Base-by-base conservation (phyloP, 2,113 vertebrate genomes). In the Gavialis gangeticus region DNA sequence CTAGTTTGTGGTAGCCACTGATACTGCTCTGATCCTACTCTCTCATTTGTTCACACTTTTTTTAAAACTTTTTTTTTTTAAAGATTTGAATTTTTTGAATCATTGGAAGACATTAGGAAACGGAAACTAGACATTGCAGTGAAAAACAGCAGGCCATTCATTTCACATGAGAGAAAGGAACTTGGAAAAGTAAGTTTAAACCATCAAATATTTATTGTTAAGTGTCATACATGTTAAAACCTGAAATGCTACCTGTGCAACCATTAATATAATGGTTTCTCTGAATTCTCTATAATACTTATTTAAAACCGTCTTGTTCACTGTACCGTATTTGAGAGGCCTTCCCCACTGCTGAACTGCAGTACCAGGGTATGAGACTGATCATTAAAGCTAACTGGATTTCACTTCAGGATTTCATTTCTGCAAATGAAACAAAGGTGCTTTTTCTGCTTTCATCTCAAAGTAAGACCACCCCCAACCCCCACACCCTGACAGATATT, bases 21-120 rank as follows among this genome's bases (percentile, higher is more conserved):
- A 54, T 21, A 22, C 62, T 25, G 25, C 54, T 0, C 30, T 46
- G n/a, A 11, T 63, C 87, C 85, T 75, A 18, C 4, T 3, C 69
- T 88, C 24, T 78, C 14, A 55, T 17, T 79, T 25, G 15, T 57
- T 3, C 84, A 54, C 87, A 67, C 34, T 96, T 79, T 88, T 96
- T 79, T 88, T 25, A 28, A 84, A 96, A 87, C 17, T 87, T 73
- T 46, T 14, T 67, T 96, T 71, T 92, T 46, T 46, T 46, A 46
- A 46, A 99, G 99, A 96, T 99, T 99, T 88, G 99, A 99, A 95
- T 99, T 99, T 96, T 98, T 98, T 27, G 98, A 99, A 78, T 95
- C 99, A 24, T 94, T 99, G 84, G 98, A 98, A 91, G 98, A 99
- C 54, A 98, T 98, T 59, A 97, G 97, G 96, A 98, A 88, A 86